Conservation (phyloP, 35 echinoderm and acorn worm genomes). For the Chiridota heheva region DNA sequence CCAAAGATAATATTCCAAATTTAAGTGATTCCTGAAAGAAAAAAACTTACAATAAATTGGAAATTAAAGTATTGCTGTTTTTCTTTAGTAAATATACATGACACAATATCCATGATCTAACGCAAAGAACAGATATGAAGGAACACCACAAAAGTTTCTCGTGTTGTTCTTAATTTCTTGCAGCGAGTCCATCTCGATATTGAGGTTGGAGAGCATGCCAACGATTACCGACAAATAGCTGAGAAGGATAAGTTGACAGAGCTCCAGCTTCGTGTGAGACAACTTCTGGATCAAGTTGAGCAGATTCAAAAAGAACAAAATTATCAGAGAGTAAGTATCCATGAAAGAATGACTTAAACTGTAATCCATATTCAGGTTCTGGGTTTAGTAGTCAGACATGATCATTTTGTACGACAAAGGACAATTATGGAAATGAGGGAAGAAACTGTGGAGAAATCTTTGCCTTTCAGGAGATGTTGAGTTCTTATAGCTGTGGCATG, state of each 20-base stretch:
- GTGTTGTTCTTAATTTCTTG: slow-evolving; percentile 32
- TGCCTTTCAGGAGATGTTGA: neutral
- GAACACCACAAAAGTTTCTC: too few species aligned
- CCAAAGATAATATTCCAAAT: too few species aligned
- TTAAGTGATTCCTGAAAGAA: too few species aligned
- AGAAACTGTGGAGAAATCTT: neutral
- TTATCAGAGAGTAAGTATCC: slow-evolving; percentile 98
- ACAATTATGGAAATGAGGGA: neutral
- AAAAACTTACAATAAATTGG: too few species aligned
- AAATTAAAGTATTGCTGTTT: too few species aligned
- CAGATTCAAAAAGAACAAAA: slow-evolving; percentile 99
- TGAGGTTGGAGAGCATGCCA: slow-evolving; percentile 96
- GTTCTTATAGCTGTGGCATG: too few species aligned
- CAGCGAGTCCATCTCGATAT: slow-evolving; percentile 97
- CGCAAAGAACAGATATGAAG: too few species aligned
- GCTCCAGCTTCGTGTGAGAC: slow-evolving; percentile 86
- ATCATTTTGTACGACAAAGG: neutral
- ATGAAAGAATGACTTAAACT: neutral
- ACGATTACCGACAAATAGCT: slow-evolving; percentile 84
- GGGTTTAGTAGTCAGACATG: neutral
- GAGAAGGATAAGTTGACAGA: slow-evolving; percentile 98
- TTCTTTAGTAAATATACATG: too few species aligned
- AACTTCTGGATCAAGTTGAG: slow-evolving; percentile 91
- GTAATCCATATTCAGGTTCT: neutral
- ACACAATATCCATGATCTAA: too few species aligned